Evolutionary conservation across 2,888 invertebrate genomes (phyloP).

Genomic region (Dicyrtomina minuta): DNA sequence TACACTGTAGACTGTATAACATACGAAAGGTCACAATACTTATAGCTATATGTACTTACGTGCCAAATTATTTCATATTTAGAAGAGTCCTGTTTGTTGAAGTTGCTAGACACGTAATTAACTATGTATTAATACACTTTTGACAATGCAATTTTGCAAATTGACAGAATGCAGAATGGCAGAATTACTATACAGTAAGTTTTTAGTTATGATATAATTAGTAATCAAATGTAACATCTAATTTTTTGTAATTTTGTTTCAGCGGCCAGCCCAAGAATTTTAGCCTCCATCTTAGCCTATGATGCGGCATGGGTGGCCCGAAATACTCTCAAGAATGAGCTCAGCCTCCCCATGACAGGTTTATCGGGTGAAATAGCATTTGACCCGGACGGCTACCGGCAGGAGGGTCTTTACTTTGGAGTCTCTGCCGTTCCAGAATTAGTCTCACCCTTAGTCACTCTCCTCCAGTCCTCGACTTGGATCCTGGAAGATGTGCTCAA

Average conservation of each 20-base stretch:
- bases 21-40: too few relatives aligned
- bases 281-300: constrained; percentile 44
- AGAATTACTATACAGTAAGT: too few relatives aligned
- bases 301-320: constrained; percentile 43
- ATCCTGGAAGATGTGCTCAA: constrained; percentile 48
- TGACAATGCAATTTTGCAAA: too few relatives aligned
- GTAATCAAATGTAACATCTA: too few relatives aligned
- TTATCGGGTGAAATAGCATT: constrained; percentile 47
- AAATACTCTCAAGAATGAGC: constrained; percentile 21
- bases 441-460: constrained; percentile 21
- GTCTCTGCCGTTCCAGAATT: constrained; percentile 40
- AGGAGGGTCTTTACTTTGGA: constrained; percentile 44
- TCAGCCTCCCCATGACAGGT: constrained; percentile 32
- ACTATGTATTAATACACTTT: too few relatives aligned
- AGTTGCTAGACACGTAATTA: too few relatives aligned
- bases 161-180: too few relatives aligned
- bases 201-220: too few relatives aligned
- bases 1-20: too few relatives aligned
- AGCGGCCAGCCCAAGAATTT: constrained; percentile 45
- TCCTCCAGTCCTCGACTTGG: constrained; percentile 51
- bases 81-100: too few relatives aligned
- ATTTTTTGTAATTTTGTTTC: neutral
- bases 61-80: too few relatives aligned
- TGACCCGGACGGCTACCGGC: constrained; percentile 40
- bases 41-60: too few relatives aligned